A percentile compares a stretch with the other conserved stretches of the same genome.
Evolutionary conservation across 30 jellyfish, hydroid and myxozoan species (phyloP).

Genomic region (Turritopsis rubra): DNA sequence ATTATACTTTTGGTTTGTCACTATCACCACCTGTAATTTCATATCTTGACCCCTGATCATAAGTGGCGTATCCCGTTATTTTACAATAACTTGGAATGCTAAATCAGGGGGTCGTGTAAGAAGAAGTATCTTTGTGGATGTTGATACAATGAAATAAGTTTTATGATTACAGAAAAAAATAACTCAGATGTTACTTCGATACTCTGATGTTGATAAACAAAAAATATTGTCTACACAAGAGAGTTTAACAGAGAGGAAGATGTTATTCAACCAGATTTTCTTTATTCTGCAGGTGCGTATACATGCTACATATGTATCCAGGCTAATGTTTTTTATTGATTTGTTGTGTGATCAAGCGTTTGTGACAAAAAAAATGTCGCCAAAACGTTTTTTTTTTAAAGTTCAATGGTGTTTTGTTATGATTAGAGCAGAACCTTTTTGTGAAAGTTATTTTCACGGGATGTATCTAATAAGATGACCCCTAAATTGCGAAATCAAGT

Average conservation of each 20-base stretch:
- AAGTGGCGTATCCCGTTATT: background rate
- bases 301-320: no score
- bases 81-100: background rate
- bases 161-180: background rate
- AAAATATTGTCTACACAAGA: background rate
- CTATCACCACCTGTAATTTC: background rate
- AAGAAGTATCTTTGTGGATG: background rate
- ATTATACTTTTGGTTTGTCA: background rate
- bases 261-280: background rate
- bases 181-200: background rate
- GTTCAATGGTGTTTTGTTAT: no score
- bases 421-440: no score
- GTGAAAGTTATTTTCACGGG: no score
- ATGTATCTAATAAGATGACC: no score
- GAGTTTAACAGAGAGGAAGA: background rate
- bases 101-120: background rate
- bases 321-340: no score
- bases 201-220: background rate
- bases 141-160: background rate
- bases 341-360: no score
- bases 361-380: no score
- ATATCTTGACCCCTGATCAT: background rate
- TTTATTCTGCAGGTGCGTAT: background rate
- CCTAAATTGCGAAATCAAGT: no score
- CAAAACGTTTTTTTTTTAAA: no score